Evolutionary conservation across 2,888 invertebrate genomes (phyloP).

Genomic region (Spialia ferax): DNA sequence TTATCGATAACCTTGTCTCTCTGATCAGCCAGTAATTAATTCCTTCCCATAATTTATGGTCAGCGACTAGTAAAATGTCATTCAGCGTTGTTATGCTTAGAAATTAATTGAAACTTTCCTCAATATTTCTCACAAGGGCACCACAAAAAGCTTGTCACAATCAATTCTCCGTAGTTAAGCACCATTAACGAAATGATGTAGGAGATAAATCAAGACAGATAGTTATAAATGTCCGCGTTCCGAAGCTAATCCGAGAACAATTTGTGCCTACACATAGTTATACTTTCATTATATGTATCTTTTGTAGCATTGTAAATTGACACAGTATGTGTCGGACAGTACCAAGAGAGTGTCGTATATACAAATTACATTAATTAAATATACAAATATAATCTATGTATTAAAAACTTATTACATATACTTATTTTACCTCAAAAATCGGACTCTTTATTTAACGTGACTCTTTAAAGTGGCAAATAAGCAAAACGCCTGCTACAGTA

Average conservation of each 20-base stretch:
- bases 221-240: slow-evolving; percentile 29
- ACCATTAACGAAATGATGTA: slow-evolving; percentile 26
- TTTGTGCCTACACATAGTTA: no score
- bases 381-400: no score
- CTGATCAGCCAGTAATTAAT: slow-evolving; percentile 19
- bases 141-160: slow-evolving; percentile 31
- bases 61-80: slow-evolving; percentile 21
- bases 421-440: no score
- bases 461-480: no score
- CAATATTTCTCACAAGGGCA: slow-evolving; percentile 11
- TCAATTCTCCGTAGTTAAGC: slow-evolving; percentile 16
- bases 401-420: no score
- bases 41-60: slow-evolving; percentile 18
- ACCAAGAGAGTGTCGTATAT: no score
- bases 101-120: slow-evolving; percentile 16
- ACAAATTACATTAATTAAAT: no score
- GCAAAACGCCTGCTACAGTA: no score
- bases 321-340: no score
- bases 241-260: slow-evolving; percentile 28
- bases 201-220: slow-evolving; percentile 28
- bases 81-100: not conserved
- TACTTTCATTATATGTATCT: no score
- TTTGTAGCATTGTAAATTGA: no score
- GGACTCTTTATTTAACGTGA: no score
- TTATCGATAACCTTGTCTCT: slow-evolving; percentile 35